Base-by-base conservation (phyloP, 2,113 vertebrate genomes). In the Dinomys branickii region DNA sequence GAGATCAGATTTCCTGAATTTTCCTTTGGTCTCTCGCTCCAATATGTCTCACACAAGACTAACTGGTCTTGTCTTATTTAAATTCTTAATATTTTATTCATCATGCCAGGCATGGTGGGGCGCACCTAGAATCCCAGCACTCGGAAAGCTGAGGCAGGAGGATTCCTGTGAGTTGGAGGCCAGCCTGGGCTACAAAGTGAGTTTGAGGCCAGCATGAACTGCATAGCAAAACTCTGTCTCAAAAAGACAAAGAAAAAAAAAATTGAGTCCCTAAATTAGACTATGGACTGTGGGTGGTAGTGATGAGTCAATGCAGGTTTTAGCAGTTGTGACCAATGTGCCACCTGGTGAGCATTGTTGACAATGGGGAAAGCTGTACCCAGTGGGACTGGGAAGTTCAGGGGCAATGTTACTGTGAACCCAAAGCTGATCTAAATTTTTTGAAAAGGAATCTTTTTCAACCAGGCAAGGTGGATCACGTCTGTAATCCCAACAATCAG, bases 1-100 rank as follows among this genome's bases (percentile, higher is more conserved):
- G 33, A 28, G 10, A 73, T 81, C 69, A 73, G 17, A 80, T 65
- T 59, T 93, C 61, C 61, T 38, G 77, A 50, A 33, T 81, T 95
- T 93, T 30, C 41, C 58, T 96, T 93, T 56, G 16, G 44, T 28
- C 16, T 91, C 78, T 90, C 78, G 35, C 22, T 59, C 69, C 38
- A 73, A 2, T 16, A 16, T 26, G 1, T 56, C 69, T 69, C 4
- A 47, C 59, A 87, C 41, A 71, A 33, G 11, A 28, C 59, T 58
- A 61, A n/a, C 41, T 47, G 41, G 28, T 73, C 69, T 73, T 41
- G 38, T 41, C 69, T 71, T 71, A 73, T 73, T 73, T 73, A 73
- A 73, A 41, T 41, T 41, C n/a, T 73, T 41, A 41, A 73, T 73
- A 24, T 41, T 41, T 38, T 73, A 24, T 24, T 73, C 69, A 24